Base-by-base conservation (phyloP, 2,113 vertebrate genomes). In the Pseudopipra pipra region DNA sequence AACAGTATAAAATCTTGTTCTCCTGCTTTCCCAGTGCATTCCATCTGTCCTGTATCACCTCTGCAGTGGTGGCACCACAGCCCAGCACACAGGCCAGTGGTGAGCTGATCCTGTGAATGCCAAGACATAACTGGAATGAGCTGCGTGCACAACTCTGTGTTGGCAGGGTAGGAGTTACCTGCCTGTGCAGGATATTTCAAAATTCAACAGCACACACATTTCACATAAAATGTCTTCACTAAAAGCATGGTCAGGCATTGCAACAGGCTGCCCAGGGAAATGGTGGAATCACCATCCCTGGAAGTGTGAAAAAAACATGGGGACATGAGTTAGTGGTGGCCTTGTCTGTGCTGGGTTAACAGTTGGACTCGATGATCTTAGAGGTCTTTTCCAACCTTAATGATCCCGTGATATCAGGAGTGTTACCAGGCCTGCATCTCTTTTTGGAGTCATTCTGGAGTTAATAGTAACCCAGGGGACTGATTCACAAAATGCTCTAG, bases 121-220 rank as follows among this genome's bases (percentile, higher is more conserved):
- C n/a, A 51, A 28, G 43, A 14, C 2, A 0, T 63, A 30, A 14
- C 55, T 63, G 54, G 66, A 41, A 23, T 54, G 14, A 35, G 35
- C 54, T 2, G 1, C 1, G 0, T 4, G 11, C 31, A 16, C 12
- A 28, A 1, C 8, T 6, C 24, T 47, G 39, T 24, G 24, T 25
- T 73, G 30, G n/a, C 46, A 47, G 24, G 39, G 43, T 28, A 59
- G 65, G 35, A 47, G 24, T 33, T 28, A 49, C 55, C 46, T n/a
- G n/a, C 20, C 54, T 12, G 14, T n/a, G 39, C 56, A 49, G 83
- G 41, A 4, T 51, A 17, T 49, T 52, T n/a, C 55, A 61, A 14
- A 62, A 52, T 39, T 39, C 67, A 63, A 0, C 28, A 68, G 17
- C 73, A 33, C 41, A 5, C 7, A 35, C 8, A 24, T 41, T 33